phyloP scores from a whole-genome alignment of 2,797 vertebrate species.

The Chelidonichthys spinosus region DNA sequence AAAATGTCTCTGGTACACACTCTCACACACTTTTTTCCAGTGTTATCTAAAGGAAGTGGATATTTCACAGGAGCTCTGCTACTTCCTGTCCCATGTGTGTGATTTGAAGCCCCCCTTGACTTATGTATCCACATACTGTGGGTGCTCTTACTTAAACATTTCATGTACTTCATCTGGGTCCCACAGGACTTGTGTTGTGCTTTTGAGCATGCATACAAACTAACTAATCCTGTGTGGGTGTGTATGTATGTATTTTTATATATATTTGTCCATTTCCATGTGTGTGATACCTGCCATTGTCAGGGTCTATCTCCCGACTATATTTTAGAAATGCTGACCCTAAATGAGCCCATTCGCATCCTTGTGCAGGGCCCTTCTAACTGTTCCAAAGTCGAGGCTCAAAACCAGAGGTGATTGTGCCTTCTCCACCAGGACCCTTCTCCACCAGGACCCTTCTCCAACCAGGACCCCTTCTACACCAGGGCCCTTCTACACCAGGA shows the following conservation, averaged over 20 bases:
- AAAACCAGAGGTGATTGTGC: too few relatives aligned
- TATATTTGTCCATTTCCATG: neutral
- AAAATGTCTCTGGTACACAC: constrained; percentile 34
- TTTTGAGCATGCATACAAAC: neutral
- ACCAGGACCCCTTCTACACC: too few relatives aligned
- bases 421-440: too few relatives aligned
- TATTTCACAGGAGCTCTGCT: constrained; percentile 45
- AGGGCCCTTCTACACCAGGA: too few relatives aligned
- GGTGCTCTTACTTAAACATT: neutral
- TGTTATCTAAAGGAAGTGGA: constrained; percentile 47
- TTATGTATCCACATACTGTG: neutral
- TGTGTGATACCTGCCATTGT: neutral
- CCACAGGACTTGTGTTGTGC: neutral
- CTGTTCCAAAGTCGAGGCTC: too few relatives aligned
- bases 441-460: too few relatives aligned
- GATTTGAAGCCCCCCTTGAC: neutral
- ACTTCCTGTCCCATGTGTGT: constrained; percentile 24
- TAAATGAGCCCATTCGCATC: too few relatives aligned
- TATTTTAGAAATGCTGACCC: too few relatives aligned
- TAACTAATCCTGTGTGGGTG: neutral
- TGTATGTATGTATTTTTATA: neutral
- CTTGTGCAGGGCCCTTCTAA: too few relatives aligned
- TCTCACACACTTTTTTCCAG: constrained; percentile 22
- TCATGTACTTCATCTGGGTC: neutral
- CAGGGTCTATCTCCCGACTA: too few relatives aligned